Evolutionary conservation across 2,113 vertebrate species (phyloP).

Genomic region (Rhabdornis inornatus): DNA sequence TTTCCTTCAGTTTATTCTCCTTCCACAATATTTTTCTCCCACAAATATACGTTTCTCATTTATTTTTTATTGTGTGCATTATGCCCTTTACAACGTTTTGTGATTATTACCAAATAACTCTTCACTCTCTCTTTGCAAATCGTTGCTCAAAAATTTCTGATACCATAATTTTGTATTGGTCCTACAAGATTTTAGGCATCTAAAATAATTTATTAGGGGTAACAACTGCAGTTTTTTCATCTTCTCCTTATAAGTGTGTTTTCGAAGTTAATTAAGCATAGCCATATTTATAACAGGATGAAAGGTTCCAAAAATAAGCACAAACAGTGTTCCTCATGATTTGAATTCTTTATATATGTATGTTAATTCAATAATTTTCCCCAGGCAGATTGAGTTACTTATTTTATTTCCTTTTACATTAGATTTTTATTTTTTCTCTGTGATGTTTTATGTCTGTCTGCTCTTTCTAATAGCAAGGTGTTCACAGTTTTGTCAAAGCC

Average conservation of each 20-base stretch:
- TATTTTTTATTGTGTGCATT: not conserved
- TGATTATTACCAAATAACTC: not conserved
- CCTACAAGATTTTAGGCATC: not conserved
- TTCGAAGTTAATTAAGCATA: not conserved
- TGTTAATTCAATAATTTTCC: not conserved
- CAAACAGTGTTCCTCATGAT: not conserved
- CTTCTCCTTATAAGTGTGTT: not conserved
- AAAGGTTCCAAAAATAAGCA: not conserved
- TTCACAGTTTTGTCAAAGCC: not conserved
- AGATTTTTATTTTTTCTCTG: not conserved
- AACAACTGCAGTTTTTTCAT: not conserved
- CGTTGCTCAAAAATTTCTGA: not conserved
- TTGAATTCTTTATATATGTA: not conserved
- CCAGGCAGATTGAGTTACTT: not conserved
- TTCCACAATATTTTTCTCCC: not conserved
- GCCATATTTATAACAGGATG: not conserved
- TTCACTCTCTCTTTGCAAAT: not conserved
- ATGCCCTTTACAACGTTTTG: not conserved
- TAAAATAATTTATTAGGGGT: not conserved
- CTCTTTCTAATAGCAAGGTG: not conserved
- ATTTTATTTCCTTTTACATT: constrained; percentile 4
- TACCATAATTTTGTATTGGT: not conserved
- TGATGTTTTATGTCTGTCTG: not conserved
- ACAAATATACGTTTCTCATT: not conserved
- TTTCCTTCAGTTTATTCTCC: not conserved